Percentiles rank a stretch among this genome's conserved stretches.
Conservation (phyloP, 2,888 invertebrate genomes). For the Thymelicus sylvestris region DNA sequence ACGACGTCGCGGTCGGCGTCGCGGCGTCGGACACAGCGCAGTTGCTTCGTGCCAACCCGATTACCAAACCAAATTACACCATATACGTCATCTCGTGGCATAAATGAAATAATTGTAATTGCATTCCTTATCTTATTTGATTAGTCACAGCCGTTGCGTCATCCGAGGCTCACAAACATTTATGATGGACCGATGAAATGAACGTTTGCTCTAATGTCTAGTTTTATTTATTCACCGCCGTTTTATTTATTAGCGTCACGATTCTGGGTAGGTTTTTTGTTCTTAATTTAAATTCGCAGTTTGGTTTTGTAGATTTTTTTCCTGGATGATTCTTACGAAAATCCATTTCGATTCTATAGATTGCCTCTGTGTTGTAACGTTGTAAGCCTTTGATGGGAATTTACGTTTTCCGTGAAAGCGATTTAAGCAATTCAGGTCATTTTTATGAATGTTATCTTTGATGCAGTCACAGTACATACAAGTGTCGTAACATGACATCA, state of each 20-base stretch:
- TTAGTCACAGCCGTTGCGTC: constrained; percentile 77
- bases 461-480: not conserved
- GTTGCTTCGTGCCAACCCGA: constrained; percentile 29
- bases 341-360: no score
- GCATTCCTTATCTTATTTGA: constrained; percentile 77
- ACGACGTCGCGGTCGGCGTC: constrained; percentile 1
- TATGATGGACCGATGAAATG: constrained; percentile 14
- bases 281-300: constrained; percentile 17
- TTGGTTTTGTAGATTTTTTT: constrained; percentile 21
- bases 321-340: no score
- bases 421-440: not conserved
- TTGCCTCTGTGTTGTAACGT: no score
- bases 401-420: not conserved
- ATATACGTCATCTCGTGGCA: constrained; percentile 40
- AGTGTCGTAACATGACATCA: constrained; percentile 20
- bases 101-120: constrained; percentile 75
- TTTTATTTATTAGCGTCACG: constrained; percentile 26
- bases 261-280: constrained; percentile 29
- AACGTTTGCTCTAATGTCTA: constrained; percentile 13
- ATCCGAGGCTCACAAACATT: constrained; percentile 40
- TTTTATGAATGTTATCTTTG: constrained; percentile 18
- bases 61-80: constrained; percentile 47
- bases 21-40: constrained; percentile 8
- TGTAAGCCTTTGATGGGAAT: not conserved
- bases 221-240: constrained; percentile 31